A percentile compares a stretch with the other conserved stretches of the same genome.
Evolutionary conservation across 2,888 invertebrate genomes (phyloP).

Genomic region (Sminthurides aquaticus): DNA sequence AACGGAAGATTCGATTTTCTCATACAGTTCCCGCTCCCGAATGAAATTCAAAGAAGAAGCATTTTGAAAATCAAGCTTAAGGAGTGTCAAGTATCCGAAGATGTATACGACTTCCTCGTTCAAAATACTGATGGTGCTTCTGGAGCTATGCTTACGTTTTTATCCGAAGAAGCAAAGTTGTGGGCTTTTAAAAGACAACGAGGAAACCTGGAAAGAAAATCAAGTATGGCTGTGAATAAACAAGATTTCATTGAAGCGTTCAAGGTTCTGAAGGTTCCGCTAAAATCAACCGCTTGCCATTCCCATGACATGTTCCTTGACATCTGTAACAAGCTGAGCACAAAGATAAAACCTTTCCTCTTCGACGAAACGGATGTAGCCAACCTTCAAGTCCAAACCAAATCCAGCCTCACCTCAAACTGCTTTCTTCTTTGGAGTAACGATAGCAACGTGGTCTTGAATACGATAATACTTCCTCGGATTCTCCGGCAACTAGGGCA

Average conservation of each 20-base stretch:
- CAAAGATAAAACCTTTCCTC: background rate
- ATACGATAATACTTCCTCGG: constrained; percentile 5
- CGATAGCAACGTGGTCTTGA: constrained; percentile 1
- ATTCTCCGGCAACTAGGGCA: constrained; percentile 1
- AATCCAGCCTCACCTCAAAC: background rate
- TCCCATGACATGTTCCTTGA: background rate
- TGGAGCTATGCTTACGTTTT: constrained; percentile 7
- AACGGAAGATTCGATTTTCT: constrained; percentile 17
- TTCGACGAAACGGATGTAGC: background rate
- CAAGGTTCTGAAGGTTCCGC: background rate
- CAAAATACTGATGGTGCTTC: constrained; percentile 6
- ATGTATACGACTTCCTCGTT: background rate
- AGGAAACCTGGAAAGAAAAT: background rate
- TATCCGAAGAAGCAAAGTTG: constrained; percentile 10
- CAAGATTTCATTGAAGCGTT: constrained; percentile 8
- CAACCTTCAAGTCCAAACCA: background rate
- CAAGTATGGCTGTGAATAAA: background rate
- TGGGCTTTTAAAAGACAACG: constrained; percentile 16
- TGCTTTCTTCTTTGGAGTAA: constrained; percentile 6
- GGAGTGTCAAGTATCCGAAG: background rate
- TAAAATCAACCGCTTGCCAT: background rate
- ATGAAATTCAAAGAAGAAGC: constrained; percentile 3
- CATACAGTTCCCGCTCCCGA: constrained; percentile 16
- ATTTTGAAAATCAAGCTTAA: constrained; percentile 10
- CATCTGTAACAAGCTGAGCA: background rate